Conservation (phyloP, 2,113 vertebrate genomes). For the Nettapus auritus region DNA sequence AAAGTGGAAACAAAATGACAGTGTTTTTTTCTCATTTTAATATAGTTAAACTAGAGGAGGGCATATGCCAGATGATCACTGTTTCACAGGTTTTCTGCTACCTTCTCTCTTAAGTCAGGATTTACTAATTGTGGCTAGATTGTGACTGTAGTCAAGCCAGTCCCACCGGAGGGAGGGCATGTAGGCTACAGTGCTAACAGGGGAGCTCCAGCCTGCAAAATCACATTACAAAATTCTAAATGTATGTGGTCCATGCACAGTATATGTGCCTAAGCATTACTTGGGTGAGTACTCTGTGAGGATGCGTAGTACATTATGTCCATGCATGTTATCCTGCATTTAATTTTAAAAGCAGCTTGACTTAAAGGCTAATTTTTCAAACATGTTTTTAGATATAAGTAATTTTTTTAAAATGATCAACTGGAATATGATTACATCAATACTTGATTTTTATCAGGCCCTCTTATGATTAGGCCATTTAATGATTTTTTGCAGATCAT, state of each 20-base stretch:
- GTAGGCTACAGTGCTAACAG: background rate
- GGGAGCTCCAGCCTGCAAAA: background rate
- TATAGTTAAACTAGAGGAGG: background rate
- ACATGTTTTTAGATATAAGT: background rate
- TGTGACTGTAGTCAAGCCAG: background rate
- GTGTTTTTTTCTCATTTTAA: background rate
- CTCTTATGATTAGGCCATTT: background rate
- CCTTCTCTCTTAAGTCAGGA: background rate
- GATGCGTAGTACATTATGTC: rapidly evolving
- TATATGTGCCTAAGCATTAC: background rate
- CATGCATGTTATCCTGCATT: rapidly evolving
- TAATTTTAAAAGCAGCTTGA: background rate
- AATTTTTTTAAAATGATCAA: background rate
- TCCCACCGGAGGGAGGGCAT: background rate
- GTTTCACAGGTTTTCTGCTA: background rate
- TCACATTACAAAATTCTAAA: rapidly evolving
- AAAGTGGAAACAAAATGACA: background rate
- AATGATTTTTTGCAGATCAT: background rate
- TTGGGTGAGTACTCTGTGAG: background rate
- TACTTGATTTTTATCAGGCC: background rate
- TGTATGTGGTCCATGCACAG: rapidly evolving
- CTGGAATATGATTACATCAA: background rate
- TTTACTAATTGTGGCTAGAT: background rate
- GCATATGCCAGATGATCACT: rapidly evolving
- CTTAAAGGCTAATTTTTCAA: background rate